phyloP scores from a whole-genome alignment of 2,888 invertebrate genomes.

The Odontothrips loti region DNA sequence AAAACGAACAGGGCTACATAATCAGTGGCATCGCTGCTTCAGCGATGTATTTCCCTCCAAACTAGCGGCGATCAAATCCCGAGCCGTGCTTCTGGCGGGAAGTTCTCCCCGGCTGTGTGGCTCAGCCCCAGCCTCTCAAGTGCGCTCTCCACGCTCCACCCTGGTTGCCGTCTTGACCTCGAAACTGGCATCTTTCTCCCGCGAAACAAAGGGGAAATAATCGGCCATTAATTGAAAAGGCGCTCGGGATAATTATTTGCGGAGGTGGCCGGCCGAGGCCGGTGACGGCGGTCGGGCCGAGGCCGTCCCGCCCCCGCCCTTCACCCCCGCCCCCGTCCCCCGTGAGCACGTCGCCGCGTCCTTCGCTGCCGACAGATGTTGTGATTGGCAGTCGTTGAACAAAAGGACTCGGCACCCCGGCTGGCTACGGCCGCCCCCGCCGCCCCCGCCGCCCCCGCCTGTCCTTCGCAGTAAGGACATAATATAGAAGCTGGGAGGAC shows the following conservation, averaged over 20 bases:
- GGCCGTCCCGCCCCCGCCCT: neutral
- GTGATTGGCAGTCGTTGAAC: neutral
- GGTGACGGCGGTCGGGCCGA: neutral
- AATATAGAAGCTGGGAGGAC: no score
- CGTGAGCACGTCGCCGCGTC: neutral
- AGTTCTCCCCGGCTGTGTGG: no score
- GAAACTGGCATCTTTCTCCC: neutral
- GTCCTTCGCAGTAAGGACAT: no score
- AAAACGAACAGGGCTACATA: no score
- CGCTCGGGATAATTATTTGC: neutral
- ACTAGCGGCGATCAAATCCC: no score
- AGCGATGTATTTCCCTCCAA: no score
- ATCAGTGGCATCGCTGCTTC: no score
- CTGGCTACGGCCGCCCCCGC: no score
- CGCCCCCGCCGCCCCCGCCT: no score
- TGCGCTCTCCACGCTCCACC: neutral
- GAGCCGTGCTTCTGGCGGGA: no score
- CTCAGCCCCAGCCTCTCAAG: no score
- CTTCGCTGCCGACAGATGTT: neutral
- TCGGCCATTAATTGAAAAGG: conserved; percentile 4
- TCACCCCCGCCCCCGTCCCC: neutral
- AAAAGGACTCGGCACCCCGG: neutral
- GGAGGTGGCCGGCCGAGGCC: neutral
- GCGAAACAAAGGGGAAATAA: conserved; percentile 2
- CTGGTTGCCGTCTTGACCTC: neutral